A percentile compares a stretch with the other conserved stretches of the same genome.
Evolutionary conservation across 2,888 invertebrate species (phyloP).

Genomic region (Epinotia brunnichana): DNA sequence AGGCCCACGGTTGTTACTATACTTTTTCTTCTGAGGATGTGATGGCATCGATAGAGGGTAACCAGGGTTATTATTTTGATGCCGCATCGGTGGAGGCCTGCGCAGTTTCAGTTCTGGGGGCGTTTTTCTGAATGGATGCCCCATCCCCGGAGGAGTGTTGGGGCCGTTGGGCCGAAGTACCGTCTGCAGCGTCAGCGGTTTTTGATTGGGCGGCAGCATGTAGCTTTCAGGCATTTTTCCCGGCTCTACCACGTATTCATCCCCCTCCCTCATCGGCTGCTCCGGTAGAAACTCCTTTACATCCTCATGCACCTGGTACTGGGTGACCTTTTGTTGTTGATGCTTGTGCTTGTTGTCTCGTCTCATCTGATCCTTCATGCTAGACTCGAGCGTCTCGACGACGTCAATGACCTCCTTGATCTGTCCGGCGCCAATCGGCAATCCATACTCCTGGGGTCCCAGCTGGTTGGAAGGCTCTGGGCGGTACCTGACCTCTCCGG

Average conservation of each 20-base stretch:
- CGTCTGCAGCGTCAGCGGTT: slow-evolving; percentile 76
- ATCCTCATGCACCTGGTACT: slow-evolving; percentile 73
- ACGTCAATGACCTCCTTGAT: slow-evolving; percentile 76
- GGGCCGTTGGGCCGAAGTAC: slow-evolving; percentile 71
- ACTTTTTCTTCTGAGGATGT: slow-evolving; percentile 57
- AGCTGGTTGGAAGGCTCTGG: slow-evolving; percentile 46
- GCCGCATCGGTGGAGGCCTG: slow-evolving; percentile 63
- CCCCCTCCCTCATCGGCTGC: slow-evolving; percentile 68
- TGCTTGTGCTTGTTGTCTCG: slow-evolving; percentile 55
- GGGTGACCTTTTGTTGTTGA: slow-evolving; percentile 51
- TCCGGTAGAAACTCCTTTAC: slow-evolving; percentile 68
- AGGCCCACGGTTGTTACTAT: slow-evolving; percentile 57
- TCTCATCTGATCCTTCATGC: slow-evolving; percentile 65
- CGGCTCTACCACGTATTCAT: slow-evolving; percentile 69
- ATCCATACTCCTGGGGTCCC: slow-evolving; percentile 71
- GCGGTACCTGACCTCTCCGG: slow-evolving; percentile 61
- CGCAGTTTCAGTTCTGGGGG: slow-evolving; percentile 80
- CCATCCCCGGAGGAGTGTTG: slow-evolving; percentile 59
- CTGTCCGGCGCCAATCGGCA: slow-evolving; percentile 74
- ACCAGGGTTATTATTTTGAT: slow-evolving; percentile 58
- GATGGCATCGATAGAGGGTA: slow-evolving; percentile 72
- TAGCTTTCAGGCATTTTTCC: slow-evolving; percentile 65
- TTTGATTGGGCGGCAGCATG: slow-evolving; percentile 70
- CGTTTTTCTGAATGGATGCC: slow-evolving; percentile 70
- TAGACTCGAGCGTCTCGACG: slow-evolving; percentile 72